Base-by-base conservation (phyloP, 2,113 vertebrate species). In the Pongo abelii region DNA sequence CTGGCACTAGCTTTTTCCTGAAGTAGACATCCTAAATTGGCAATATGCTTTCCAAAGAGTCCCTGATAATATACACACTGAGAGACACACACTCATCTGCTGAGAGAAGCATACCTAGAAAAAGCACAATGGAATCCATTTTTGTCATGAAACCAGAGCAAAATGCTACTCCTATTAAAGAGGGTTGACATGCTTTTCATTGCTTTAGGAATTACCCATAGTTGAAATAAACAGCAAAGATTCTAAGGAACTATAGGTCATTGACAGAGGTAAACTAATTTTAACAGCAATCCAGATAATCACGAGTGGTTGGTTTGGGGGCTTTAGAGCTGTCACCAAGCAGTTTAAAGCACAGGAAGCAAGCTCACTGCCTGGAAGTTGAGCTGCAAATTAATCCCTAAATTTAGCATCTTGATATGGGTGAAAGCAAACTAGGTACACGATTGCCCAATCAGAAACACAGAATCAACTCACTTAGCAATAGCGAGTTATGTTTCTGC, bases 281-380 rank as follows among this genome's bases (percentile, higher is more conserved):
- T 74, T 94, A 85, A 89, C 93, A 67, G 55, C 89, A 93, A 43
- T 40, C 67, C 50, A 69, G 69, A 50, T 84, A 50, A 92, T 72
- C 84, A 89, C n/a, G 89, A 84, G 40, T 10, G 27, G 6, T 72
- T 87, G 85, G 52, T 81, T 78, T 85, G 13, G 59, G 32, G 52
- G 10, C 84, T 75, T 72, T 22, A 61, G 4, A 85, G 59, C 35
- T 83, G 22, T 22, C 35, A 35, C 17, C 30, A 32, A 91, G 70
- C 48, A 43, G 38, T 70, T 85, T 48, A 67, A 89, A 48, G 72
- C 17, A 13, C 1, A 12, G 38, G 48, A 86, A 40, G 3, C 32
- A 17, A 85, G 3, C n/a, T 86, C 27, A 14, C 67, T 64, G n/a
- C 43, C 50, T 2, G 3, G 40, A 87, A 17, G 14, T 2, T 77